Evolutionary conservation across 2,888 invertebrate genomes (phyloP), one percentile per base, ranked within the genome.

Genomic region (Amiota minor): DNA sequence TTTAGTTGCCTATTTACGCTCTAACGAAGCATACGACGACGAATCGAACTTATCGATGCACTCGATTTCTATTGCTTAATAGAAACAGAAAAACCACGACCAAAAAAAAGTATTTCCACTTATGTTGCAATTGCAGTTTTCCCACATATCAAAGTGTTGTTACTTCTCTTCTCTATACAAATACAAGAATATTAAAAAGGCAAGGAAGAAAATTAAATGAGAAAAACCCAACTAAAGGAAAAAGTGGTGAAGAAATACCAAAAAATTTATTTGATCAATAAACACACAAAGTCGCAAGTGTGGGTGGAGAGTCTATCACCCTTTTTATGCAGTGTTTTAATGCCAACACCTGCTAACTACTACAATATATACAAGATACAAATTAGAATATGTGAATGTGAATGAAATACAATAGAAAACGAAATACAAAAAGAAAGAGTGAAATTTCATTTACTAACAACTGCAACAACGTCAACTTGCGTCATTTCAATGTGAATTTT

Each of bases 181-280:
- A 35, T 35, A 35, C 35, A 35, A 35, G 6, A 35, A 35, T 35
- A 35, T 6, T 35, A 2, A 35, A 35, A 35, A 35, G 35, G 35
- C 35, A 64, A 55, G 18, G 23, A 55, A 76, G n/a, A 53, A 46
- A 53, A 18, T 6, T 35, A 73, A 14, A 55, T 62, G 68, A 23
- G 56, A 75, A 76, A 79, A 64, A 74, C 49, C 10, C 3, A 59
- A 59, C 47, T 68, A 35, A 55, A 67, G 68, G 71, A 73, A 75
- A 56, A 67, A 62, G 72, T 10, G 10, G 16, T 59, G 49, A n/a
- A 70, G 55, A 72, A 71, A 72, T 71, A 72, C 20, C 59, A 59
- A 59, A 18, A 70, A 78, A 74, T 71, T 80, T 87, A 86, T 86
- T 86, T 86, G 86, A 86, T 86, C 86, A 80, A 86, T 86, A 86